Evolutionary conservation across 2,797 vertebrate genomes (phyloP).

Genomic region (Pitangus sulphuratus): DNA sequence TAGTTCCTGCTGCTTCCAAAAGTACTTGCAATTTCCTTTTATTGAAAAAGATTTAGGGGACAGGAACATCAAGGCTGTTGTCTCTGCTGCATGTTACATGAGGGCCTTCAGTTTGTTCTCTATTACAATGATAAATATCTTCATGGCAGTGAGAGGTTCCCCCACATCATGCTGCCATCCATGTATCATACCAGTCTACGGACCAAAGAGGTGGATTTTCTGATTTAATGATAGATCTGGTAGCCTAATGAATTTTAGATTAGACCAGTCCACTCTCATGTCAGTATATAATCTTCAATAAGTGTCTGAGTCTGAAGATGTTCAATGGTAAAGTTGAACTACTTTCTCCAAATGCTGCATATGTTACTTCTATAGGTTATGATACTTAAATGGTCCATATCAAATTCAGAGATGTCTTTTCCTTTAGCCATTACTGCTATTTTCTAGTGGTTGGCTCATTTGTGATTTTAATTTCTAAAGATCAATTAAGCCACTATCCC

Average conservation of each 20-base stretch:
- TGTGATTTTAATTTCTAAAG: slow-evolving; percentile 29
- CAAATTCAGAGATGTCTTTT: slow-evolving; percentile 1
- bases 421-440: not conserved
- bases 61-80: slow-evolving; percentile 34
- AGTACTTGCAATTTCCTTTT: slow-evolving; percentile 29
- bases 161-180: not conserved
- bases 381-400: not conserved
- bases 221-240: slow-evolving; percentile 26
- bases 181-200: not conserved
- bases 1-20: slow-evolving; percentile 13
- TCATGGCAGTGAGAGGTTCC: not conserved
- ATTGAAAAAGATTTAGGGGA: slow-evolving; percentile 42
- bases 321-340: not conserved
- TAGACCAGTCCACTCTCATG: not conserved
- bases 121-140: slow-evolving; percentile 6
- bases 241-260: slow-evolving; percentile 29
- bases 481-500: not conserved
- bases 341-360: not conserved
- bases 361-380: not conserved
- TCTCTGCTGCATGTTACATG: slow-evolving; percentile 1
- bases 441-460: not conserved
- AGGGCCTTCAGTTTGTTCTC: slow-evolving; percentile 19
- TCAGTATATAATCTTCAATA: not conserved
- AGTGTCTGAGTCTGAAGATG: not conserved
- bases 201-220: not conserved